Base-by-base conservation (phyloP, 35 echinoderm and acorn worm species). In the Lytechinus pictus region DNA sequence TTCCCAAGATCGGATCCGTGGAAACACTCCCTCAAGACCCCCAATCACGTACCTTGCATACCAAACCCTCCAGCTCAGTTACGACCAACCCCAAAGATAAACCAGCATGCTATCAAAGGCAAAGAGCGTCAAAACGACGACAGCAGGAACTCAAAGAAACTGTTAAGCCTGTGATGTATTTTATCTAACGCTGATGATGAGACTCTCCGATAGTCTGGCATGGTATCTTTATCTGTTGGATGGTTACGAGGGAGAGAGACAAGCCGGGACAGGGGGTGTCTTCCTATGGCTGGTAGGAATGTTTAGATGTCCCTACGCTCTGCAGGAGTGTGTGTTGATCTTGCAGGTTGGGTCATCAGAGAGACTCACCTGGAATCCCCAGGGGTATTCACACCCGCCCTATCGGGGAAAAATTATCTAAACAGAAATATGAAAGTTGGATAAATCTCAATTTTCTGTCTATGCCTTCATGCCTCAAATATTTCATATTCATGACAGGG, bases 241-340 rank as follows among this genome's bases (percentile, higher is more conserved):
- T 16, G 19, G 8, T n/a, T 24, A 24, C 19, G 66, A 79, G 61
- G n/a, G n/a, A n/a, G n/a, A 72, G 61, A 72, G 66, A 79, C 66
- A 79, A 24, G 66, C 6, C 19, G 19, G 8, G 66, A 79, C 66
- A 79, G 66, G 66, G 66, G 66, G 66, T 79, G 66, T 79, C 66
- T 79, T 79, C 66, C 19, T 44, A 44, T 19, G 66, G 66, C 66
- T 24, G 66, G 66, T 16, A 24, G 66, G 66, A 79, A 79, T 79
- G 66, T 79, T 79, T 79, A 79, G 66, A 79, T 24, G 66, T 79
- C 66, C 21, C 66, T 24, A 79, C 66, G 19, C 66, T 79, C 66
- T 79, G 66, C 66, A 79, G 66, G 66, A 79, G 66, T 79, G 66
- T n/a, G 66, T 79, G 66, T 79, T 79, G 66, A 79, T 79, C 66